Evolutionary conservation across 2,113 vertebrate genomes (phyloP).

Genomic region (Triplophysa tibetana): DNA sequence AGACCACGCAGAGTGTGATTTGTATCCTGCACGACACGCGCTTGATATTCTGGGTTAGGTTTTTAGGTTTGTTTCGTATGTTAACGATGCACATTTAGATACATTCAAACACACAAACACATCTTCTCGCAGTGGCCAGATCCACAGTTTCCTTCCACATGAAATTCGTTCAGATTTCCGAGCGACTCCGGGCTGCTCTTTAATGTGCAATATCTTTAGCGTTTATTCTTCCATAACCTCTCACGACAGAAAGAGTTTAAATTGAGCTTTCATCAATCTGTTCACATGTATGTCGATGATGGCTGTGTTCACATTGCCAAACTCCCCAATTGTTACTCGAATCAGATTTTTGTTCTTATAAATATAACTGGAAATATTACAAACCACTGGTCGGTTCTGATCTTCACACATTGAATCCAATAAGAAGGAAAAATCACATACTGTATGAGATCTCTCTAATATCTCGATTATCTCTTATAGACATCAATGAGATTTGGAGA

Average conservation of each 20-base stretch:
- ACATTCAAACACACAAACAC: conserved; percentile 19
- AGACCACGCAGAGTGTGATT: conserved; percentile 1
- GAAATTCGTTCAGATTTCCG: background rate
- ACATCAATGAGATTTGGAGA: too few species aligned
- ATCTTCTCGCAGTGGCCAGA: conserved; percentile 18
- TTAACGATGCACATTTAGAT: conserved; percentile 50
- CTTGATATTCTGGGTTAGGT: conserved; percentile 58
- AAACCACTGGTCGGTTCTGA: too few species aligned
- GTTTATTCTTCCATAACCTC: conserved; percentile 25
- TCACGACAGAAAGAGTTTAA: background rate
- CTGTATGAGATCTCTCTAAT: too few species aligned
- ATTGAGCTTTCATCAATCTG: background rate
- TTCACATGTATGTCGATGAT: background rate
- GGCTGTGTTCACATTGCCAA: conserved; percentile 14
- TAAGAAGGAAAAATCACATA: too few species aligned
- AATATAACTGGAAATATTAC: too few species aligned
- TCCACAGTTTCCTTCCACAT: conserved; percentile 4
- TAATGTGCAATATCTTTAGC: conserved; percentile 31
- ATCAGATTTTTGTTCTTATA: too few species aligned
- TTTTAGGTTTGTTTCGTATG: conserved; percentile 53
- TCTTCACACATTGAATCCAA: too few species aligned
- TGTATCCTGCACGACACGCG: conserved; percentile 50
- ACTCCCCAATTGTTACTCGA: background rate
- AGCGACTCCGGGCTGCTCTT: conserved; percentile 28
- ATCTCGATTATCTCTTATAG: too few species aligned